phyloP scores from a whole-genome alignment of 30 jellyfish, hydroid and myxozoan genomes.

The Cassiopea andromeda region DNA sequence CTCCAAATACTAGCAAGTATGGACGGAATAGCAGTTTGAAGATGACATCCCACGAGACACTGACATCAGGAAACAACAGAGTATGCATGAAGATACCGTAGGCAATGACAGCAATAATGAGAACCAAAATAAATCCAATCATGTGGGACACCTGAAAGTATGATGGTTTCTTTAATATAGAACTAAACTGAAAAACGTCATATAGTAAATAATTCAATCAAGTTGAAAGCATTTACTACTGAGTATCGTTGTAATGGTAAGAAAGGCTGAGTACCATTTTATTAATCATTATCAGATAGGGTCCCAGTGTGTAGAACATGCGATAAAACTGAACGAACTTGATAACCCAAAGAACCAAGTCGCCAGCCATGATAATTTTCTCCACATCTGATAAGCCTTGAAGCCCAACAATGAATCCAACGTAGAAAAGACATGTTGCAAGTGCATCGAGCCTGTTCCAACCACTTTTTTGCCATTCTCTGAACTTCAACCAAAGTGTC shows the following conservation, averaged over 20 bases:
- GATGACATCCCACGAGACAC: slow-evolving; percentile 48
- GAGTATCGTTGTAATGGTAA: neutral
- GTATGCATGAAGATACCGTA: slow-evolving; percentile 70
- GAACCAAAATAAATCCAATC: slow-evolving; percentile 56
- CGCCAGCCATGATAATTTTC: slow-evolving; percentile 60
- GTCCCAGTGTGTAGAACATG: slow-evolving; percentile 77
- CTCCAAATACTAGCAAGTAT: slow-evolving; percentile 58
- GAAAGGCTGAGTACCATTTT: slow-evolving; percentile 74
- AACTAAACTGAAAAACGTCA: neutral
- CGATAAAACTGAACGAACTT: slow-evolving; percentile 84
- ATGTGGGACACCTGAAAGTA: slow-evolving; percentile 39
- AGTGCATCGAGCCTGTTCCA: slow-evolving; percentile 72
- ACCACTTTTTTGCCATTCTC: slow-evolving; percentile 33
- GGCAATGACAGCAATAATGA: slow-evolving; percentile 55
- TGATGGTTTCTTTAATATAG: neutral
- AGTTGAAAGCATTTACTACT: neutral
- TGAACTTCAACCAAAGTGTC: slow-evolving; percentile 14
- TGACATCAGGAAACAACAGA: slow-evolving; percentile 50
- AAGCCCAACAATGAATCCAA: slow-evolving; percentile 62
- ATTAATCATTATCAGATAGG: slow-evolving; percentile 84
- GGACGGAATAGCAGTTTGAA: slow-evolving; percentile 55
- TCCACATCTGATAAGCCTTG: slow-evolving; percentile 30
- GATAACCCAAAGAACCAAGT: slow-evolving; percentile 59
- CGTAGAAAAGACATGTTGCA: slow-evolving; percentile 57
- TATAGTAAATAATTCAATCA: neutral